A percentile compares a stretch with the other conserved stretches of the same genome.
phyloP scores from a whole-genome alignment of 2,113 vertebrate species.

The Erinaceus europaeus region DNA sequence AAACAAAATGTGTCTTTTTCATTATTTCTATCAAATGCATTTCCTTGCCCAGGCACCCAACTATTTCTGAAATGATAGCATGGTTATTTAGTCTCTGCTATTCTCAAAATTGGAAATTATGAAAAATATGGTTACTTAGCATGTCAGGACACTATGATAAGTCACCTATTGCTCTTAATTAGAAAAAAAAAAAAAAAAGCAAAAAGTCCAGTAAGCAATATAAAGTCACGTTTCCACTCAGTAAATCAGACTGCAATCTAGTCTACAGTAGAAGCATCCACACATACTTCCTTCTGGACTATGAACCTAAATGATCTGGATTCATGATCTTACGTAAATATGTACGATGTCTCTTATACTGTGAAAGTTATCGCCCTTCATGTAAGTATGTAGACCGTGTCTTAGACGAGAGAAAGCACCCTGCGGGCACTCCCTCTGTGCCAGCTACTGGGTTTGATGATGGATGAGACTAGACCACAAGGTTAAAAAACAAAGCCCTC shows the following conservation, averaged over 20 bases:
- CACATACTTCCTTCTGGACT: constrained; percentile 27
- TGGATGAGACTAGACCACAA: background rate
- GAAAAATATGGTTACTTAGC: constrained; percentile 2
- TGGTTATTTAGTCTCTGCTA: background rate
- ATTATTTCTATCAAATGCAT: constrained; percentile 45
- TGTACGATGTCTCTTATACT: background rate
- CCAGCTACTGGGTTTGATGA: background rate
- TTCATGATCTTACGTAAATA: background rate
- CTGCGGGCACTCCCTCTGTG: background rate
- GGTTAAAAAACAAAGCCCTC: background rate
- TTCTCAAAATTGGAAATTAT: constrained; percentile 46
- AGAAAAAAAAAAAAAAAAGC: too few species aligned
- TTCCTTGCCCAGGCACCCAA: background rate
- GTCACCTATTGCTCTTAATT: constrained; percentile 4
- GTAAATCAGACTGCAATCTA: constrained; percentile 28
- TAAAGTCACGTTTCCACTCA: constrained; percentile 27
- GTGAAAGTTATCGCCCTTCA: background rate
- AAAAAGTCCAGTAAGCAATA: constrained; percentile 17
- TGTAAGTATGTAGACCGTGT: background rate
- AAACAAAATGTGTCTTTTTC: constrained; percentile 48
- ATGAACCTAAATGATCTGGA: background rate
- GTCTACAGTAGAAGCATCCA: constrained; percentile 1
- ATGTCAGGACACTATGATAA: background rate
- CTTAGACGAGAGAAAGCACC: background rate
- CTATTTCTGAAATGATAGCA: constrained; percentile 32